Conservation (phyloP, 2,113 vertebrate species). For the Cynopterus brachyotis region DNA sequence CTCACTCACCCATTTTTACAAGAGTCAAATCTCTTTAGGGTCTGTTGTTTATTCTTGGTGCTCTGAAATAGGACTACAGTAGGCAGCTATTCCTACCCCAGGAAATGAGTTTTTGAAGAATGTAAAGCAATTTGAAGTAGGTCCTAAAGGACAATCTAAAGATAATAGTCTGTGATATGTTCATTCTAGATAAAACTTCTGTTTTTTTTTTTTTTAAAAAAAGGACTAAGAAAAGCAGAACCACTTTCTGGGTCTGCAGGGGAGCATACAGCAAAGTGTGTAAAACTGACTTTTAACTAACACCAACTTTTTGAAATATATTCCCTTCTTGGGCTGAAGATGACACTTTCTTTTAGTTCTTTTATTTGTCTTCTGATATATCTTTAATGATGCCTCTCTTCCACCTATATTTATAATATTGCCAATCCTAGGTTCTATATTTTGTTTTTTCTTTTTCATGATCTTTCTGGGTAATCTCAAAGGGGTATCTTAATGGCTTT, state of each 20-base stretch:
- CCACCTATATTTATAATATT: not conserved
- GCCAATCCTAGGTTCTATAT: not conserved
- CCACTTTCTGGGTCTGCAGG: not conserved
- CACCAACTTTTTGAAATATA: not conserved
- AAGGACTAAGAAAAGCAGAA: not conserved
- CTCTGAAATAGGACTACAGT: not conserved
- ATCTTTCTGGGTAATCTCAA: not conserved
- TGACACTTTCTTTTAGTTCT: not conserved
- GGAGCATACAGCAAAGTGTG: not conserved
- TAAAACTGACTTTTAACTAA: slow-evolving; percentile 18
- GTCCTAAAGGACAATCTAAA: slow-evolving; percentile 45
- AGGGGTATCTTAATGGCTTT: not conserved
- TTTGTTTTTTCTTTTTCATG: not conserved
- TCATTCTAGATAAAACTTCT: not conserved
- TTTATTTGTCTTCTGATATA: not conserved
- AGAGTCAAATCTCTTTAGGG: not conserved
- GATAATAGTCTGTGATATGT: slow-evolving; percentile 10
- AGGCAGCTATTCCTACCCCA: not conserved
- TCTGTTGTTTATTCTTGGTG: not conserved
- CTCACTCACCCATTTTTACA: not conserved
- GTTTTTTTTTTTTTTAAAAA: not conserved
- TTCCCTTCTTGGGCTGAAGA: not conserved
- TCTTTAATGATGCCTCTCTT: not conserved
- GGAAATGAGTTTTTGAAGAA: slow-evolving; percentile 37
- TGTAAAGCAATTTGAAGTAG: slow-evolving; percentile 39